Evolutionary conservation across 2,888 invertebrate species (phyloP), one percentile per base, ranked within the genome.

Genomic region (Leucophenga montana): DNA sequence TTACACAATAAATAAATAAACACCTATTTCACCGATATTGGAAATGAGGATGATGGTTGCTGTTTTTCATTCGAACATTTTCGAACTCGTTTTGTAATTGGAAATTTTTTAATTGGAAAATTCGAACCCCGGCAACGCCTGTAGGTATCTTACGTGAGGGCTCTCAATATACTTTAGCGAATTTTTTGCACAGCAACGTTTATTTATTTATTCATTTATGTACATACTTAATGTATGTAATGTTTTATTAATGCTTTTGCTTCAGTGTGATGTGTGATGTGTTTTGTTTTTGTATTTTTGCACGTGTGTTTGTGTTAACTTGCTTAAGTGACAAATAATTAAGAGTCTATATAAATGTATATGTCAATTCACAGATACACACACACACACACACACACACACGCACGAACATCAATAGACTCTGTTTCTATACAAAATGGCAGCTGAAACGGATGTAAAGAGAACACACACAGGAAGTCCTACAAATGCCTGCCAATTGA

Each of bases 251-350:
- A 84, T 75, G 75, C 72, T 69, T 75, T 69, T 74, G 73, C 74
- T 68, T 72, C 61, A 70, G 66, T 69, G 67, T 18, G 44, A 65
- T 13, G n/a, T n/a, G n/a, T n/a, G n/a, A n/a, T n/a, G n/a, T n/a
- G n/a, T 66, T 1, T 56, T 67, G 50, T 62, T 18, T 22, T n/a
- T 13, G 27, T 48, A 22, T 61, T 39, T 61, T 64, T 48, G 48
- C 62, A 64, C 18, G 48, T 64, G 57, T 73, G 75, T 73, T 77
- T 73, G 70, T 76, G 76, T 82, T 72, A 67, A 69, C 69, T 78
- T 74, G 27, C 74, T 78, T 78, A 77, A 76, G 82, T 75, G 78
- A 75, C 78, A 84, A 84, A 81, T 80, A 81, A 84, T 84, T 84
- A 81, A 84, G 79, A 73, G 76, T 77, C 3, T 39, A 39, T 39